Percentiles rank a stretch among this genome's conserved stretches.
Conservation (phyloP, 2,888 invertebrate species). For the Platycnemis pennipes region DNA sequence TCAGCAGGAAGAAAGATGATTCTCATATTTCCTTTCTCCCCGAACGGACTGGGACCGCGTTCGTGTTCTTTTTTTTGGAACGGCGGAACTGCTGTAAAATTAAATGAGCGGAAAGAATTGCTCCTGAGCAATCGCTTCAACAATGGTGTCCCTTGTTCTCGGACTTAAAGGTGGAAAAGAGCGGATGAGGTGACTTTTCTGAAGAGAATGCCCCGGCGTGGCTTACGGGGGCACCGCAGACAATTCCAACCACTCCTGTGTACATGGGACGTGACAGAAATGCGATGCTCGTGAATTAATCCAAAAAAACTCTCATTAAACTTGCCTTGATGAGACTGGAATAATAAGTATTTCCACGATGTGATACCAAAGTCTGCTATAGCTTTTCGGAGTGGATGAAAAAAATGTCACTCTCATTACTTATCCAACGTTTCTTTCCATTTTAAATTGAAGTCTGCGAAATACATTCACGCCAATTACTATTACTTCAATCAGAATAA, state of each 20-base stretch:
- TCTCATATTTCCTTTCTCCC: not conserved
- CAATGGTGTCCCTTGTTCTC: not conserved
- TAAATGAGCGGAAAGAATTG: not conserved
- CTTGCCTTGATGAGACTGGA: not conserved
- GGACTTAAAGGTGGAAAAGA: not conserved
- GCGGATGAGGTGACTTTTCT: not conserved
- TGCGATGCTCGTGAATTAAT: too few species aligned
- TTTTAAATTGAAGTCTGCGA: too few species aligned
- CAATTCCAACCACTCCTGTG: not conserved
- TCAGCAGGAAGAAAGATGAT: not conserved
- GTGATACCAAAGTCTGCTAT: too few species aligned
- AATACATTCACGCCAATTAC: too few species aligned
- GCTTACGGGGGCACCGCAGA: not conserved
- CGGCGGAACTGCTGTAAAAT: not conserved
- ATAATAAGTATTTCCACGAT: too few species aligned
- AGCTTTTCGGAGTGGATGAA: too few species aligned
- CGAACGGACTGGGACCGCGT: not conserved
- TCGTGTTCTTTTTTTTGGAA: not conserved
- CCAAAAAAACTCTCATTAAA: too few species aligned
- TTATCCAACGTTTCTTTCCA: too few species aligned
- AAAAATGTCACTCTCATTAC: too few species aligned
- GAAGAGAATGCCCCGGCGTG: not conserved
- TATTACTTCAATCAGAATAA: too few species aligned
- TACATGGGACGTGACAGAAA: not conserved
- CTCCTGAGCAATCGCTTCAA: not conserved